phyloP scores from a whole-genome alignment of 2,888 invertebrate genomes.

The Pharmacophagus antenor region DNA sequence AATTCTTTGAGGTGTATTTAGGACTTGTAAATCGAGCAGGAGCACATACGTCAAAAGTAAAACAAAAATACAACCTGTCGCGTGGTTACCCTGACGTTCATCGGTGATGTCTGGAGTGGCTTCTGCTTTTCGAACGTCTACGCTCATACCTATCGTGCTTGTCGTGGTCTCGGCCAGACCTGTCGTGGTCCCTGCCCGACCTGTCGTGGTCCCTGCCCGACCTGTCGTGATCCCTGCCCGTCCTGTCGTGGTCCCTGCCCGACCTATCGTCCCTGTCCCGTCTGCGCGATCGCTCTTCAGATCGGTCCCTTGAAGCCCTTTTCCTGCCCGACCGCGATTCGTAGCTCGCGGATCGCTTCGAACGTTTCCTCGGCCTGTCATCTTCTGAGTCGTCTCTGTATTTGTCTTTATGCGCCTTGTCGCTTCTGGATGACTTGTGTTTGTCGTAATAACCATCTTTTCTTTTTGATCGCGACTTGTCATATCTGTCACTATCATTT shows the following conservation, averaged over 20 bases:
- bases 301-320: conserved; percentile 48
- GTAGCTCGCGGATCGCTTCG: conserved; percentile 61
- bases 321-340: conserved; percentile 55
- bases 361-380: conserved; percentile 58
- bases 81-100: conserved; percentile 67
- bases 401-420: conserved; percentile 53
- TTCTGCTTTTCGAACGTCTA: conserved; percentile 62
- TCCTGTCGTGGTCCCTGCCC: conserved; percentile 45
- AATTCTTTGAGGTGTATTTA: not conserved
- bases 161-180: conserved; percentile 32
- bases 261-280: conserved; percentile 51
- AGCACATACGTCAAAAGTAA: conserved; percentile 31
- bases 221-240: conserved; percentile 43
- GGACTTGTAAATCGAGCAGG: conserved; percentile 10
- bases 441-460: conserved; percentile 59
- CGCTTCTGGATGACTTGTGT: conserved; percentile 57
- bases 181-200: conserved; percentile 48
- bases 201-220: conserved; percentile 40
- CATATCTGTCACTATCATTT: conserved; percentile 55
- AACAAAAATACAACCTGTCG: conserved; percentile 68
- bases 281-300: conserved; percentile 52
- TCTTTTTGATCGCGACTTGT: conserved; percentile 50
- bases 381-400: conserved; percentile 68
- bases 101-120: conserved; percentile 64
- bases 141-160: conserved; percentile 70